Evolutionary conservation across 2,797 vertebrate species (phyloP).

Genomic region (Pagetopsis macropterus): DNA sequence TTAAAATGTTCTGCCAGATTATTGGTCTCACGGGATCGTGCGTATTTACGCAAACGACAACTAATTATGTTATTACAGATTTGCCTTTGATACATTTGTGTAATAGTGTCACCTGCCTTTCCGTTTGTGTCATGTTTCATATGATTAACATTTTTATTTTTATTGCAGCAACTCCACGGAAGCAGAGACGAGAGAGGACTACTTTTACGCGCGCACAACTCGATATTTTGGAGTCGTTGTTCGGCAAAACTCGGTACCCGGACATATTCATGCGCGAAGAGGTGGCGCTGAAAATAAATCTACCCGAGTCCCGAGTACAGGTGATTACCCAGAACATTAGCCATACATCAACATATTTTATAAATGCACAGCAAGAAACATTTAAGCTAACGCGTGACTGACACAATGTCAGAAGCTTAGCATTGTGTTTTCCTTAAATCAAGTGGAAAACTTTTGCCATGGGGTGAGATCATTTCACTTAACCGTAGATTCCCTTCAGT

Average conservation of each 20-base stretch:
- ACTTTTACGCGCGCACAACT: slow-evolving; percentile 97
- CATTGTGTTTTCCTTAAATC: slow-evolving; percentile 40
- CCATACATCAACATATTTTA: neutral
- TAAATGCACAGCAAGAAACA: slow-evolving; percentile 3
- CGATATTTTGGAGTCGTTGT: slow-evolving; percentile 95
- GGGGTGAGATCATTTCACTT: slow-evolving; percentile 36
- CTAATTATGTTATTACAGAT: neutral
- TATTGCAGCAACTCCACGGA: slow-evolving; percentile 91
- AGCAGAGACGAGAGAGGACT: slow-evolving; percentile 95
- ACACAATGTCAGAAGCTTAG: slow-evolving; percentile 9
- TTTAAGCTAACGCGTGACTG: slow-evolving; percentile 18
- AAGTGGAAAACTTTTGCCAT: slow-evolving; percentile 38
- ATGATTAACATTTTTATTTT: slow-evolving; percentile 13
- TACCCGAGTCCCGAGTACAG: slow-evolving; percentile 97
- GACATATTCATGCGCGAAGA: slow-evolving; percentile 99
- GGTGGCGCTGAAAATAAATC: slow-evolving; percentile 97
- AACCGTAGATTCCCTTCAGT: slow-evolving; percentile 5
- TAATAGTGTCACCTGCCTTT: neutral
- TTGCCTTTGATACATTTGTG: slow-evolving; percentile 12
- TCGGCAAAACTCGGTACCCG: slow-evolving; percentile 97
- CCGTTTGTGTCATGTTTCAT: neutral
- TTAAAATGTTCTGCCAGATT: slow-evolving; percentile 20
- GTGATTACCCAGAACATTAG: slow-evolving; percentile 72
- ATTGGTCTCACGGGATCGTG: slow-evolving; percentile 21
- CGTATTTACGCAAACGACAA: slow-evolving; percentile 51